Base-by-base conservation (phyloP, 37 sponge, comb jelly and placozoan species). In the Bolinopsis microptera region DNA sequence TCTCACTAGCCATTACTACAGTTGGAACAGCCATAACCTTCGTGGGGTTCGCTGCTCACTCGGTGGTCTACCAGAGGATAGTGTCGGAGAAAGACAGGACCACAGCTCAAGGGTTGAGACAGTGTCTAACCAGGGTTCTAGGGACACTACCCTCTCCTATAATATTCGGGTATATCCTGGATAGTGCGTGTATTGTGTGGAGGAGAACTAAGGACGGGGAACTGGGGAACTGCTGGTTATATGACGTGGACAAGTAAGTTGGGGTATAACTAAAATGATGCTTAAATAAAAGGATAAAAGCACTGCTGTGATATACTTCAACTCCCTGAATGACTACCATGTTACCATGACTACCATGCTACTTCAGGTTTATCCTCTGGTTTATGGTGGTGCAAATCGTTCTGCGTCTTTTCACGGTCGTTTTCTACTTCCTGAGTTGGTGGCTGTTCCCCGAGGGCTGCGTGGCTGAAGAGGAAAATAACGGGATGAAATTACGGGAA, bases 181-280 rank as follows among this genome's bases (percentile, higher is more conserved):
- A 86, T 41, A 86, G 90, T 30, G 39, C 26, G n/a, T 86, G 90
- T 25, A 33, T 41, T 8, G 90, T 86, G 90, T 86, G 90, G 90
- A 86, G 90, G 28, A 38, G 30, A 26, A 86, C 40, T 1, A 27
- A 16, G 5, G 26, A 39, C 3, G 90, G 90, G 27, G 61, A 86
- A 2, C 61, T 27, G 61, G 90, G 90, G 0, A 86, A 86, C 61
- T 86, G 90, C 90, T 86, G 90, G 90, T 1, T 86, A 1, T 86
- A 86, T 38, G 90, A 86, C 31, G 8, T 86, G 3, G 61, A 39
- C 90, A 86, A 34, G 90, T 86, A 41, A 23, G 75, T 21, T 30
- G n/a, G n/a, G n/a, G 18, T 67, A 22, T 67, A 67, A 67, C 68
- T 67, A 22, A 21, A 22, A 67, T 13, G 21, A 67, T 67, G n/a